These are phyloP conservation scores for Temnothorax ravouxi DNA, from an alignment of 2,888 invertebrate species.

Conservation along the genomic window DNA sequence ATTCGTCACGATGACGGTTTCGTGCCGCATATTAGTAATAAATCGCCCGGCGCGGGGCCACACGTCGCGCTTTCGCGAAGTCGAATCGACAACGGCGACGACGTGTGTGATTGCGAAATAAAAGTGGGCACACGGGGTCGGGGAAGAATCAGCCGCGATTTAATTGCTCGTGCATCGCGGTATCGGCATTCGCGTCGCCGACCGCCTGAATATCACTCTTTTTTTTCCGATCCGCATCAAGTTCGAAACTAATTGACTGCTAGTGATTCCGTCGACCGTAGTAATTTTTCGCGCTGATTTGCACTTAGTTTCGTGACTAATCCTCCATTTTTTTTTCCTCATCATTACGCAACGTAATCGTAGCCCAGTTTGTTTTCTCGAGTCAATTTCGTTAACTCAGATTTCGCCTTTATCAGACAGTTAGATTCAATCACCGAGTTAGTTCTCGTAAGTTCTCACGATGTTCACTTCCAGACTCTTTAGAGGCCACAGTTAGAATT, in stretches of 20 bases:
- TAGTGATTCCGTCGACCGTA: constrained; percentile 1
- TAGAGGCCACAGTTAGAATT: constrained; percentile 28
- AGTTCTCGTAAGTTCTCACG: constrained; percentile 62
- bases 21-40: constrained; percentile 61
- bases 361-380: not conserved
- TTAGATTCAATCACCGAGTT: constrained; percentile 14
- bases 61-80: not conserved
- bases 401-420: not conserved
- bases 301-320: constrained; percentile 2
- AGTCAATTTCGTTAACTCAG: constrained; percentile 11
- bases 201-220: constrained; percentile 19
- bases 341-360: not conserved
- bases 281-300: constrained; percentile 27
- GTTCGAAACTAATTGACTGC: constrained; percentile 50
- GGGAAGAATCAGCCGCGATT: constrained; percentile 27
- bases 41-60: constrained; percentile 38
- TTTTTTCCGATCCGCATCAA: constrained; percentile 32
- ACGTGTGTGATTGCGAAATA: constrained; percentile 36
- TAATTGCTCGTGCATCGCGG: constrained; percentile 49
- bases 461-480: constrained; percentile 37
- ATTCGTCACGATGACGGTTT: constrained; percentile 67
- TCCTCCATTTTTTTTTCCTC: not conserved
- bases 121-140: not conserved
- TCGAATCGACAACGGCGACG: constrained; percentile 15
- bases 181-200: constrained; percentile 25